Evolutionary conservation across 2,797 vertebrate genomes (phyloP).

Genomic region (Sebastes wilsoni): DNA sequence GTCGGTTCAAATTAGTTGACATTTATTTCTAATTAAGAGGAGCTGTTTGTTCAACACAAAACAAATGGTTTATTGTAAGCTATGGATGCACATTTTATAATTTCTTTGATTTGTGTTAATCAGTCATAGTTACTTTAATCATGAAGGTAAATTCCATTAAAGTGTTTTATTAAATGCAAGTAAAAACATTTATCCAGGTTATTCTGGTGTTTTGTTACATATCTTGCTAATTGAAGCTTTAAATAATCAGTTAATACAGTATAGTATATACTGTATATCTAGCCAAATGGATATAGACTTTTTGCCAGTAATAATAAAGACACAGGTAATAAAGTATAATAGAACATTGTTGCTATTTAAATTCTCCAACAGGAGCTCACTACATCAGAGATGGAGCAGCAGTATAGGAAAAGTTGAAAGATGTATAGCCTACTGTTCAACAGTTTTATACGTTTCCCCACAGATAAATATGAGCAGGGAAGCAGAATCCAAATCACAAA

Average conservation of each 20-base stretch:
- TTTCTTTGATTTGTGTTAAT: background rate
- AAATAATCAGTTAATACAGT: background rate
- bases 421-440: background rate
- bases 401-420: background rate
- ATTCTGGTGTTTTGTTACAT: background rate
- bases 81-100: background rate
- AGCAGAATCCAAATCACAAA: background rate
- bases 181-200: background rate
- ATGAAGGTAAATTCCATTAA: background rate
- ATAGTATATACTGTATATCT: background rate
- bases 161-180: background rate
- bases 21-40: rapidly evolving
- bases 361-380: background rate
- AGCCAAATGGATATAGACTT: background rate
- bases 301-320: background rate
- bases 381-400: background rate
- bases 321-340: background rate
- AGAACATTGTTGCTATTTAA: background rate
- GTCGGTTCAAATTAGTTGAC: background rate
- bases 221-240: background rate
- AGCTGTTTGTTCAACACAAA: background rate
- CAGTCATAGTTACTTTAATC: background rate
- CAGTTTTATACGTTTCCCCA: background rate
- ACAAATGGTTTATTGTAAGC: background rate
- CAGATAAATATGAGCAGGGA: background rate